Base-by-base conservation (phyloP, 2,113 vertebrate species). In the Bujurquina vittata region DNA sequence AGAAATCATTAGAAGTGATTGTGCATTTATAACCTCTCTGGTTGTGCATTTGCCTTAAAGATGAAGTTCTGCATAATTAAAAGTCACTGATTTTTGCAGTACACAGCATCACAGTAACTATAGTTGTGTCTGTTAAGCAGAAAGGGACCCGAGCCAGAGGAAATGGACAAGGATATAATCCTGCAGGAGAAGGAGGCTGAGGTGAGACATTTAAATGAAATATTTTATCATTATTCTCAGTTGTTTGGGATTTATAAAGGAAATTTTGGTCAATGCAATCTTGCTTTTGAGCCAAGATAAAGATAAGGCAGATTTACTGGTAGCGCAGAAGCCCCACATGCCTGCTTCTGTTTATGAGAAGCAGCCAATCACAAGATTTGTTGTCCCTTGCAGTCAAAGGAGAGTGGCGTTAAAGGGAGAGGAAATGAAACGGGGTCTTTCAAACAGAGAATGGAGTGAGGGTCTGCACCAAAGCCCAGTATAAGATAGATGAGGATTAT, bases 171-270 rank as follows among this genome's bases (percentile, higher is more conserved):
- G 95, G 98, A 99, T 81, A 97, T 98, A 83, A 99, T 99, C 91
- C 94, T 99, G 46, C 96, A 96, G 92, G 98, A 99, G 95, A 99
- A 99, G 95, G 98, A 99, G 94, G 98, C 98, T 80, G 98, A 99
- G 96, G 98, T 99, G 92, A 75, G 84, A 59, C 1, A 35, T n/a
- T 72, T 72, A 15, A 72, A 72, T 31, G 5, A 72, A 72, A 54
- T 54, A 10, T 52, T 17, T 18, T 18, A 52, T 52, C 17, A 52
- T 52, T 18, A 14, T 52, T 52, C 17, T 18, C 2, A 52, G 17
- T 49, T 54, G 40, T 72, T 72, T 49, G 0, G 43, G 17, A 29
- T 49, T 69, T 8, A 43, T 49, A n/a, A 72, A 31, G 65, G 29
- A 72, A 52, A 4, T 17, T 49, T 17, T 6, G 4, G 46, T 4